Evolutionary conservation across 2,113 vertebrate genomes (phyloP), one percentile per base, ranked within the genome.

Genomic region (Protomyctophum bolini): DNA sequence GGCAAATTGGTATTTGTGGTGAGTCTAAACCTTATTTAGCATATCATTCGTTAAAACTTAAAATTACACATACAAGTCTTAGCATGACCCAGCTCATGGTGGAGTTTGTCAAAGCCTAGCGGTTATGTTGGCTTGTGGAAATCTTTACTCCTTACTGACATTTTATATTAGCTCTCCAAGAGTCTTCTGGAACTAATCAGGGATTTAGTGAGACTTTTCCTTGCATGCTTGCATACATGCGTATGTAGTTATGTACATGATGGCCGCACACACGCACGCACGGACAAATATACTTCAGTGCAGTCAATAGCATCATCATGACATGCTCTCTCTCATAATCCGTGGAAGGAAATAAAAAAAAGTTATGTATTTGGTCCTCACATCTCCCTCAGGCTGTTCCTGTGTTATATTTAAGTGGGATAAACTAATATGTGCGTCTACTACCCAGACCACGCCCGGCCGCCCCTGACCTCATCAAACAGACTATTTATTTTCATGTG

Each of bases 1-100:
- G 98, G 98, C 45, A 99, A 99, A 70, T 89, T 99, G 70, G 97
- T 99, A 6, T 99, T 99, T 74, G 97, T 99, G 97, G 98, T 99
- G 87, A 96, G 97, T 57, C 56, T 41, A 41, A 41, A 41, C 15
- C n/a, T 5, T 57, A 57, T 15, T 8, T n/a, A 57, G 8, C n/a
- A 15, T 57, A 6, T 15, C 8, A 60, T 60, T 60, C 6, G 10
- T n/a, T 28, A 29, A 14, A n/a, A n/a, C 54, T 7, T 14, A n/a
- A n/a, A 2, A 21, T 15, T 6, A 57, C n/a, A 15, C n/a, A 15
- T 14, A 57, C n/a, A 15, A 21, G 50, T 66, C 11, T 8, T 61
- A 72, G 29, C 49, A 41, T 63, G 33, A 12, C 28, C 41, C 56
- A 62, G 52, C 68, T 70, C 29, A 15, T 8, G 29, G 21, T 0